Evolutionary conservation across 2,113 vertebrate species (phyloP), one percentile per base, ranked within the genome.

Genomic region (Gymnobelideus leadbeateri): DNA sequence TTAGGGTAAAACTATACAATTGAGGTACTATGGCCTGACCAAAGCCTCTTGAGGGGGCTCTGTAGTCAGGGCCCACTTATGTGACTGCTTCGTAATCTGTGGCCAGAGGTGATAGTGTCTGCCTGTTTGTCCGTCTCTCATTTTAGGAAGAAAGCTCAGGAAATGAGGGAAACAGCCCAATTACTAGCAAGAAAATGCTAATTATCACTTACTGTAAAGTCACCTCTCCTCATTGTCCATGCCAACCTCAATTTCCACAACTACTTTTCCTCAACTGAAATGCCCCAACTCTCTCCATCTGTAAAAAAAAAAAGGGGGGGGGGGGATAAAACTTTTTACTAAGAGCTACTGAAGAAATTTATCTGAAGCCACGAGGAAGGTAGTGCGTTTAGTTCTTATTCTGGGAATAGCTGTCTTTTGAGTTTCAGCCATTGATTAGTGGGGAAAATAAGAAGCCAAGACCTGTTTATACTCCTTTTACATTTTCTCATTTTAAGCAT

Each of bases 51-150:
- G 8, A 16, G 28, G 47, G 49, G 91, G 5, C 26, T 8, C 47
- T 26, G 0, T 46, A 10, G 52, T 47, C 19, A 0, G 26, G 46
- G 24, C 2, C 50, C 61, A 0, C 43, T 61, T 84, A 8, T 46
- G n/a, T 21, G 2, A 37, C 0, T 46, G 10, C 5, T 26, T 0
- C 6, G n/a, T 43, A 1, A 16, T 5, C 1, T 61, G 46, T 43
- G 3, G 47, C 4, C 5, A 4, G 23, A 57, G 0, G 9, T 26
- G 0, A 0, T 1, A 2, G 1, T 84, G n/a, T 92, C 21, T n/a
- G 16, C 89, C 31, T 31, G 47, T 49, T 4, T 49, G 4, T 49
- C 47, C 4, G 47, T 77, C 16, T 28, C 37, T 77, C 24, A 47
- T 68, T 52, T 94, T 53, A 19, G 52, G 46, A 92, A 47, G 84